phyloP scores from a whole-genome alignment of 2,113 vertebrate species.

The Seriola dumerili region DNA sequence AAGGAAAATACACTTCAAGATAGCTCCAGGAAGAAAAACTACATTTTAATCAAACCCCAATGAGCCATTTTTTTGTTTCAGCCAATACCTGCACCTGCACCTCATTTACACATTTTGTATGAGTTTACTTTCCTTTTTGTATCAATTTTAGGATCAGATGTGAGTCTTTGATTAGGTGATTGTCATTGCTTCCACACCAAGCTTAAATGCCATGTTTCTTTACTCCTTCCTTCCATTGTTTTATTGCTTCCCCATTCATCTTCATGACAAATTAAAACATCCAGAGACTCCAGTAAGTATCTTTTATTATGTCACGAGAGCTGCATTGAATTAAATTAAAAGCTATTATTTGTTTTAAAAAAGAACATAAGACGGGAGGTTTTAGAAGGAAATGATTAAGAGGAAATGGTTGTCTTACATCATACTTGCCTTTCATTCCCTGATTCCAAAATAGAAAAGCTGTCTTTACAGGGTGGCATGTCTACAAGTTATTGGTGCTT shows the following conservation, averaged over 20 bases:
- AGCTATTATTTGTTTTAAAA: not conserved
- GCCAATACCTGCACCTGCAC: not conserved
- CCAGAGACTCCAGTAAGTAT: not conserved
- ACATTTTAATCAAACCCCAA: not conserved
- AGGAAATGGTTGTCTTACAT: not conserved
- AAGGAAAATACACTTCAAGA: conserved; percentile 9
- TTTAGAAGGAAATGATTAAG: not conserved
- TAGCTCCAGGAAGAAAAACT: not conserved
- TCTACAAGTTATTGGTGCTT: conserved; percentile 12
- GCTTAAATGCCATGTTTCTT: not conserved
- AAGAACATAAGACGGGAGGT: not conserved
- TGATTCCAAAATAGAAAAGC: not conserved
- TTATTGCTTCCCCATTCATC: not conserved
- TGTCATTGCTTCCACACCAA: not conserved
- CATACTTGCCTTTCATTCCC: not conserved
- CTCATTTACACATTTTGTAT: not conserved
- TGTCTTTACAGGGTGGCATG: not conserved
- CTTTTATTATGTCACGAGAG: not conserved
- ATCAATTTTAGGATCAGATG: not conserved
- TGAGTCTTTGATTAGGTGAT: not conserved
- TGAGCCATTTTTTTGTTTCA: not conserved
- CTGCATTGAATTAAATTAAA: not conserved
- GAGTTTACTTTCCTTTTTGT: not conserved
- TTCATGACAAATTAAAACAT: not conserved
- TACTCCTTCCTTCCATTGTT: not conserved